Evolutionary conservation across 2,888 invertebrate genomes (phyloP), one percentile per base, ranked within the genome.

Genomic region (Eupithecia tripunctaria): DNA sequence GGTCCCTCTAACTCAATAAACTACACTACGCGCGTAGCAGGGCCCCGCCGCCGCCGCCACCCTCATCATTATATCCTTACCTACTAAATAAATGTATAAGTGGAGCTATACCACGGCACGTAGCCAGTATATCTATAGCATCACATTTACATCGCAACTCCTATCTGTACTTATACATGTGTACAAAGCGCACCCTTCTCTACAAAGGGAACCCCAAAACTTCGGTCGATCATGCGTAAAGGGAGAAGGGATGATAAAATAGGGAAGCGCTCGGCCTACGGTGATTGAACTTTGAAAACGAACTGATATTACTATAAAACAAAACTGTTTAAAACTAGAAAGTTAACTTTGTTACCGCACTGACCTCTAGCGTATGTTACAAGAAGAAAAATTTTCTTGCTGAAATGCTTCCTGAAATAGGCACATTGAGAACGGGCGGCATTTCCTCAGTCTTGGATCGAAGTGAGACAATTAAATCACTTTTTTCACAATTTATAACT

Each of bases 211-310:
- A 91, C 93, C 94, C 93, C 91, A 91, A 92, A 94, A 93, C 91
- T 90, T 88, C 91, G 94, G 93, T 93, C 94, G 94, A 94, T 94
- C 94, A 94, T 93, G 94, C 94, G 94, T 94, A 94, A 92, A 94
- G 93, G 93, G 93, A 91, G 89, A 90, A 92, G 92, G 93, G 93
- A 94, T 94, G 94, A 93, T 94, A 93, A 88, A 88, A 91, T 88
- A 93, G 93, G 92, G 93, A 93, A 92, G 91, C 89, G 88, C 88
- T 82, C 56, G 21, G 69, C 72, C 84, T 90, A 88, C 91, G 92
- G 91, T 91, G 91, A 87, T 93, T 92, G 91, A 94, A 93, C 93
- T 85, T 78, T 78, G 69, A 77, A 73, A 74, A 78, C 74, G 77
- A 79, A 68, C 75, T 65, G 65, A 68, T 59, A 25, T 64, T 51